Conservation (phyloP, 2,888 invertebrate species). For the Geophilus truncorum region DNA sequence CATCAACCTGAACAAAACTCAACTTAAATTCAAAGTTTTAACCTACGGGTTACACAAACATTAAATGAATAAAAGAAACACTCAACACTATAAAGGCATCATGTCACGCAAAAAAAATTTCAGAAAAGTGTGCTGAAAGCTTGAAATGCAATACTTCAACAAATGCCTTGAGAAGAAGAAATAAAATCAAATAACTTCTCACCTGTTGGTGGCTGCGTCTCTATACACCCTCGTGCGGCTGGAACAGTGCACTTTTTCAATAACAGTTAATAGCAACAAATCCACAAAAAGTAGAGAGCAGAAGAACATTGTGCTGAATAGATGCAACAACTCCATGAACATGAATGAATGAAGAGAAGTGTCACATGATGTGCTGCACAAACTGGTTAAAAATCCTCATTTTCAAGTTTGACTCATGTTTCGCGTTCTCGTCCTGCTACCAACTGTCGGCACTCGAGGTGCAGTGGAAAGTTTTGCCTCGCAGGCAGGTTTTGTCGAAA, state of each 20-base stretch:
- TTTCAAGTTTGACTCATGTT: neutral
- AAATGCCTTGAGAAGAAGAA: too few relatives aligned
- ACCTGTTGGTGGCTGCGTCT: neutral
- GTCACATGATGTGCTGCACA: neutral
- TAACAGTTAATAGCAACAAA: neutral
- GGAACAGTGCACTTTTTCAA: neutral
- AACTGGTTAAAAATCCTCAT: neutral
- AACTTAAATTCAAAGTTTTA: too few relatives aligned
- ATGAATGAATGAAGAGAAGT: neutral
- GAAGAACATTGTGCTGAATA: neutral
- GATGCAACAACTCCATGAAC: neutral
- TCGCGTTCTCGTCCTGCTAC: neutral
- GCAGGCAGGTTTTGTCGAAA: neutral
- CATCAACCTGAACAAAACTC: too few relatives aligned
- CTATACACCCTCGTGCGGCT: neutral
- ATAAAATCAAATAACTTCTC: neutral
- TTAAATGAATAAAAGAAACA: too few relatives aligned
- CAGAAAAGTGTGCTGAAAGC: too few relatives aligned
- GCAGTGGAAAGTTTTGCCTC: neutral
- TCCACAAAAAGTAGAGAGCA: neutral
- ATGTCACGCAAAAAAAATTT: too few relatives aligned
- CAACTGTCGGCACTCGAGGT: neutral
- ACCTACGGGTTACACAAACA: too few relatives aligned
- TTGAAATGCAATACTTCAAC: too few relatives aligned
- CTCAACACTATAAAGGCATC: too few relatives aligned